Evolutionary conservation across 2,797 vertebrate genomes (phyloP), one percentile per base, ranked within the genome.

Genomic region (Malacoctenus gilli): DNA sequence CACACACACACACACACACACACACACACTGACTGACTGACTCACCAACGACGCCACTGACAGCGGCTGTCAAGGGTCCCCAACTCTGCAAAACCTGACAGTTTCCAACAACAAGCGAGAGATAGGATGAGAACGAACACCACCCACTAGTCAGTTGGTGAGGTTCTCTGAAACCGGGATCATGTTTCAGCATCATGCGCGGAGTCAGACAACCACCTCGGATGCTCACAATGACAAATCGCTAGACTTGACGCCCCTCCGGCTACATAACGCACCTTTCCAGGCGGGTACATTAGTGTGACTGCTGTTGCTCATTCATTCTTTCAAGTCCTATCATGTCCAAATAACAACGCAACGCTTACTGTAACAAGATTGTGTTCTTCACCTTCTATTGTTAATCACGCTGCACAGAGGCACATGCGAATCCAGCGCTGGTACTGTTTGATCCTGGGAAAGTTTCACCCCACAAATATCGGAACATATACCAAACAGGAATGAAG

Each of bases 401-500:
- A 71, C 42, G 34, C 40, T 36, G 8, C 63, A 69, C 53, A 65
- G 49, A 72, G 39, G 41, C 70, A 72, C 47, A 51, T 62, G 53
- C 40, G 59, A 62, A 63, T 71, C 49, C 42, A 46, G 64, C 48
- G 52, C 23, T 44, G 60, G 21, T 47, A 59, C 53, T 50, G 40
- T 72, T 55, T 56, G 23, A 64, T 43, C 52, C 32, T 34, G 47
- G 49, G 38, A 51, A 57, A 68, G 59, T 9, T 68, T 49, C 68
- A 65, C 48, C 21, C 53, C 15, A 46, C 65, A 48, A 65, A 67
- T 60, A 38, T 61, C 52, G 68, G 60, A 80, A 81, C 69, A 49
- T 73, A 80, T 75, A 83, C 64, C 70, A 83, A 80, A 77, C 51
- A 65, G 68, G 58, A 85, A 72, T 69, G 52, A 86, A 75, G 72